Evolutionary conservation across 2,113 vertebrate genomes (phyloP).

Genomic region (Pomatostomus ruficeps): DNA sequence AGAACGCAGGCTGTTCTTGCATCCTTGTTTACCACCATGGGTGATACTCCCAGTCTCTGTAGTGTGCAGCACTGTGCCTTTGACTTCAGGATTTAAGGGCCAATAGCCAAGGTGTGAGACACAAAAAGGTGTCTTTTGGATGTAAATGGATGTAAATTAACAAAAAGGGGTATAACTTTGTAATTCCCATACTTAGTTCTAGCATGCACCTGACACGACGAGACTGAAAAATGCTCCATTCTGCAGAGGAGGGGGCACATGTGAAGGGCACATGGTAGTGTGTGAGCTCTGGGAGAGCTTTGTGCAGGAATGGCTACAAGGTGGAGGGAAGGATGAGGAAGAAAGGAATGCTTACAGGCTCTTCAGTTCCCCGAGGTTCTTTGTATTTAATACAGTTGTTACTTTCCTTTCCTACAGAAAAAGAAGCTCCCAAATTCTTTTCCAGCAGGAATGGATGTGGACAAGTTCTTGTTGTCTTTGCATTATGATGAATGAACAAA

Average conservation of each 20-base stretch:
- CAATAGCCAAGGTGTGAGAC: neutral
- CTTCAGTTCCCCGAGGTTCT: neutral
- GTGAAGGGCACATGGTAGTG: neutral
- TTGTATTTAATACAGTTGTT: neutral
- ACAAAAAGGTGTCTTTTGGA: neutral
- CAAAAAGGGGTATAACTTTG: neutral
- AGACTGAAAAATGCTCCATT: accelerated
- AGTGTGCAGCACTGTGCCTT: neutral
- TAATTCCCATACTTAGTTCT: neutral
- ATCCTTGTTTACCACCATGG: neutral
- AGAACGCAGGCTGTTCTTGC: neutral
- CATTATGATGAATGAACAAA: conserved; percentile 90
- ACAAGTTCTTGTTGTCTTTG: conserved; percentile 95
- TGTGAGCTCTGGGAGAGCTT: neutral
- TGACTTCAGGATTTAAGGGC: neutral
- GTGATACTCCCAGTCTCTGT: neutral
- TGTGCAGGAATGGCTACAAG: accelerated
- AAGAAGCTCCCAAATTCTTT: conserved; percentile 87
- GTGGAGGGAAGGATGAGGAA: neutral
- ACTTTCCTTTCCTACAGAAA: conserved; percentile 75
- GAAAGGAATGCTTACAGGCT: neutral
- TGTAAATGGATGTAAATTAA: neutral
- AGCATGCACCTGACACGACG: accelerated
- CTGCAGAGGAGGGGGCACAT: accelerated
- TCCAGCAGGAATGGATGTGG: conserved; percentile 94